Conservation (phyloP, 2,888 invertebrate species). For the Labia minor region DNA sequence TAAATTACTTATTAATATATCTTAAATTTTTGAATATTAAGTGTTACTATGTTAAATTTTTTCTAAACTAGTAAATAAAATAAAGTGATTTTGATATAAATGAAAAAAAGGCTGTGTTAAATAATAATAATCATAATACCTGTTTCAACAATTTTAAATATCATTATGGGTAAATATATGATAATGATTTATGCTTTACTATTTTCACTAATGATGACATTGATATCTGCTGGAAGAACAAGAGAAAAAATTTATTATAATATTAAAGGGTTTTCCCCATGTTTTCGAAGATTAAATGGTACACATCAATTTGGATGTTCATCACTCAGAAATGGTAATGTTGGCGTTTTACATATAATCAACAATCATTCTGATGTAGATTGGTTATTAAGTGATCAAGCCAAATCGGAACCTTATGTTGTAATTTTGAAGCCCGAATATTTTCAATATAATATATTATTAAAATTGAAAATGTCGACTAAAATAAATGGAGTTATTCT, state of each 20-base stretch:
- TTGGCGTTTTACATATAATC: constrained; percentile 72
- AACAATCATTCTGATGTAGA: constrained; percentile 52
- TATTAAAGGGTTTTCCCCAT: constrained; percentile 60
- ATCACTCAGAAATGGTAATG: constrained; percentile 68
- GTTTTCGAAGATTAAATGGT: constrained; percentile 83
- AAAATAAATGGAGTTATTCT: constrained; percentile 39
- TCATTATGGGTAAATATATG: not conserved
- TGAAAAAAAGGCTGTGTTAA: not conserved
- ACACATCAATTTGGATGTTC: constrained; percentile 89
- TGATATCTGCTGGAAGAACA: constrained; percentile 39
- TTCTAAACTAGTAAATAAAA: not conserved
- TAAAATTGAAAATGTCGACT: constrained; percentile 33
- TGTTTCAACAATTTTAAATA: not conserved
- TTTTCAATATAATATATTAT: constrained; percentile 28
- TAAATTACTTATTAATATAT: too few relatives aligned
- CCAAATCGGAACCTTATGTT: constrained; percentile 70
- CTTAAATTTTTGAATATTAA: too few relatives aligned
- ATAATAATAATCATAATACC: not conserved
- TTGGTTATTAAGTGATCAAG: constrained; percentile 55
- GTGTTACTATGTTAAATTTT: too few relatives aligned
- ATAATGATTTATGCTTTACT: not conserved
- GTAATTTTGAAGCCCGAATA: constrained; percentile 50
- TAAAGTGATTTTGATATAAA: not conserved
- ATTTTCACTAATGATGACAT: not conserved
- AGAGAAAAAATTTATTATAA: constrained; percentile 70